These are phyloP conservation scores for Phymastichus coffea DNA, from an alignment of 1,140 invertebrate genomes.

Conservation along the genomic window DNA sequence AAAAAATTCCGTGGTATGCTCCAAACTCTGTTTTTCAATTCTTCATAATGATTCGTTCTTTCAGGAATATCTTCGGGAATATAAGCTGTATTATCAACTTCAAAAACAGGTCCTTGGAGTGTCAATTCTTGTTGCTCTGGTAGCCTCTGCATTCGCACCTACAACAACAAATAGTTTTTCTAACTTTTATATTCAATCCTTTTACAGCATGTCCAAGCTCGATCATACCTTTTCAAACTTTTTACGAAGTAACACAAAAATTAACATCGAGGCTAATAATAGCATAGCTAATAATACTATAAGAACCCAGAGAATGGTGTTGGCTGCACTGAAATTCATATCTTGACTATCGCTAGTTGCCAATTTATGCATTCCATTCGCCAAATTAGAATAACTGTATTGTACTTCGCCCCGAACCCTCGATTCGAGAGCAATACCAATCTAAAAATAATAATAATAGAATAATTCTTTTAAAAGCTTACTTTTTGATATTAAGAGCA, in stretches of 20 bases:
- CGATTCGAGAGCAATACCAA: constrained; percentile 74
- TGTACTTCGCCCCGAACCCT: constrained; percentile 64
- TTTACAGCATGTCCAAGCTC: background rate
- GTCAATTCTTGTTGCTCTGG: constrained; percentile 69
- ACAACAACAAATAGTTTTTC: background rate
- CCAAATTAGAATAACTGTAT: constrained; percentile 64
- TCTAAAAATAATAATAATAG: constrained; percentile 31
- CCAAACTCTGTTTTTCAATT: constrained; percentile 72
- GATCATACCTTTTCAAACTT: constrained; percentile 47
- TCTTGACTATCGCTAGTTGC: background rate
- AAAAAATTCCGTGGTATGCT: constrained; percentile 71
- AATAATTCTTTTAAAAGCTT: too few relatives aligned
- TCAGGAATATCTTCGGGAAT: constrained; percentile 71
- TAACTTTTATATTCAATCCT: background rate
- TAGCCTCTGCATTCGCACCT: constrained; percentile 42
- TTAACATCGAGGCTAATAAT: constrained; percentile 60
- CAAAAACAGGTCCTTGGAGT: constrained; percentile 65
- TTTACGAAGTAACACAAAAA: constrained; percentile 62
- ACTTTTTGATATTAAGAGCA: too few relatives aligned
- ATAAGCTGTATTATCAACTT: constrained; percentile 62
- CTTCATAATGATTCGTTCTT: constrained; percentile 69
- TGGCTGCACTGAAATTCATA: constrained; percentile 46
- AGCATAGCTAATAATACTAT: constrained; percentile 63
- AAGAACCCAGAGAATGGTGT: constrained; percentile 59
- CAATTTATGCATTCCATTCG: constrained; percentile 50